Evolutionary conservation across 2,113 vertebrate genomes (phyloP).

Genomic region (Passer domesticus): DNA sequence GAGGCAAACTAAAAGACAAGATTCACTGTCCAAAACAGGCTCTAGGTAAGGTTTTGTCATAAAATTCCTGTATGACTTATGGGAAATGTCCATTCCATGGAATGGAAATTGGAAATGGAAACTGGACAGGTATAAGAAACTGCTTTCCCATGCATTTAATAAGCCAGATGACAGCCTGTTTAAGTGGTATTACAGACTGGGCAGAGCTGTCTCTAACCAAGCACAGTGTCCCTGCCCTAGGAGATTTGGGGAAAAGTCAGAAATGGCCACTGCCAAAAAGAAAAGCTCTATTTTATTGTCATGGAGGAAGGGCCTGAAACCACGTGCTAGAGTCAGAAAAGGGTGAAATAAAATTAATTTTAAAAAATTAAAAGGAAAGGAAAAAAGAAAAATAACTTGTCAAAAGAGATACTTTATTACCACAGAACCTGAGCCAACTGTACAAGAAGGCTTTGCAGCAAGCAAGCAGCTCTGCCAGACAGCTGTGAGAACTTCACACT

Average conservation of each 20-base stretch:
- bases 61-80: not conserved
- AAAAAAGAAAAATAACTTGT: not conserved
- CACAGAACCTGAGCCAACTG: not conserved
- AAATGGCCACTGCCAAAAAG: not conserved
- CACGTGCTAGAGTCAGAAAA: not conserved
- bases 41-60: not conserved
- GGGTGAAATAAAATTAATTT: not conserved
- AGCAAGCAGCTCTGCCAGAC: constrained; percentile 44
- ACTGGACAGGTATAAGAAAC: not conserved
- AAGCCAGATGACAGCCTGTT: not conserved
- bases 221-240: not conserved
- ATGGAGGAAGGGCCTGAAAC: not conserved
- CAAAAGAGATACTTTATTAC: constrained; percentile 18
- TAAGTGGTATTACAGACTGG: not conserved
- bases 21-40: not conserved
- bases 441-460: not conserved
- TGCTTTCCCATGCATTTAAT: not conserved
- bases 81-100: not conserved
- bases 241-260: not conserved
- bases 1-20: not conserved
- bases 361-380: not conserved
- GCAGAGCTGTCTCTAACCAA: not conserved
- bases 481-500: constrained; percentile 54
- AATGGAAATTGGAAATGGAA: not conserved
- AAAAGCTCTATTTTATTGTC: not conserved